Evolutionary conservation across 2,888 invertebrate genomes (phyloP).

Genomic region (Seira musarum): DNA sequence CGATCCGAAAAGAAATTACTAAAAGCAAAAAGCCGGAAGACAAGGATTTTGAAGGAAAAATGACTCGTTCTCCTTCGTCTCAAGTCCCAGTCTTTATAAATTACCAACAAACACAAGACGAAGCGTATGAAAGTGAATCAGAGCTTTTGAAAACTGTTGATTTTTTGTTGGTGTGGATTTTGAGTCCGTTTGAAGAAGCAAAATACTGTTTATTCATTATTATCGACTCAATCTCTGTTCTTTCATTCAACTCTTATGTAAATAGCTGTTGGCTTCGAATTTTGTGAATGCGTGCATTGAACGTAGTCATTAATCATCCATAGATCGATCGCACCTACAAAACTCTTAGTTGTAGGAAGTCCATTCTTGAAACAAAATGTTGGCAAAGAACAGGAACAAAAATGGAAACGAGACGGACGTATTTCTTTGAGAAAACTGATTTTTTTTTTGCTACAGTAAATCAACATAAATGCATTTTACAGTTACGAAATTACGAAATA

Average conservation of each 20-base stretch:
- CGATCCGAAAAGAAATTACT: too few species aligned
- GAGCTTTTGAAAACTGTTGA: constrained; percentile 9
- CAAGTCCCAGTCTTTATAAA: too few species aligned
- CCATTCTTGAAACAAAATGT: neutral
- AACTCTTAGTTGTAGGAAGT: neutral
- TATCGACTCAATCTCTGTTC: neutral
- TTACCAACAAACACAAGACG: too few species aligned
- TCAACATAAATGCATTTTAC: too few species aligned
- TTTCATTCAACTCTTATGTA: neutral
- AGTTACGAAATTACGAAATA: too few species aligned
- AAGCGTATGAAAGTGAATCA: neutral
- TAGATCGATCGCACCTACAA: neutral
- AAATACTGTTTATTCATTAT: neutral
- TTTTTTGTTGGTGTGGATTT: neutral
- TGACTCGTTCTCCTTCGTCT: neutral
- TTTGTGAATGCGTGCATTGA: neutral
- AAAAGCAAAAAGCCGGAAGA: neutral
- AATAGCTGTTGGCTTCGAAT: neutral
- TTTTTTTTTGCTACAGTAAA: too few species aligned
- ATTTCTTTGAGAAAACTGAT: too few species aligned
- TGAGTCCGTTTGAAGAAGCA: too few species aligned
- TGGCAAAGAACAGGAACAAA: too few species aligned
- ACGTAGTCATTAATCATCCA: constrained; percentile 5
- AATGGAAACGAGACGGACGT: neutral
- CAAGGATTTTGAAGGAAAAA: neutral